Percentiles rank a stretch among this genome's conserved stretches.
Evolutionary conservation across 2,888 invertebrate genomes (phyloP).

Genomic region (Microctonus hyperodae): DNA sequence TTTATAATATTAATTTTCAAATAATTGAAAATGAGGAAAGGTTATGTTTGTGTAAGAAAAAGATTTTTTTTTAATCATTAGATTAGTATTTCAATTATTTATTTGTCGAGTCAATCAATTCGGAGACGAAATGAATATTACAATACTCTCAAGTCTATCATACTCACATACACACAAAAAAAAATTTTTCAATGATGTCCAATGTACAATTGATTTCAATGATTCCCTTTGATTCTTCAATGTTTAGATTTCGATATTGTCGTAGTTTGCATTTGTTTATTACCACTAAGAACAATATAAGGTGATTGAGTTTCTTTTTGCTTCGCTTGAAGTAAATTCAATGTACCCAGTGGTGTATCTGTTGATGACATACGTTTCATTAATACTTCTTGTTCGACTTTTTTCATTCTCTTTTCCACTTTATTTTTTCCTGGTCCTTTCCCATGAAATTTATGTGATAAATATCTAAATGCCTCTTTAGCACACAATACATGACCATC

Average conservation of each 20-base stretch:
- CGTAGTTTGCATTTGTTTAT: constrained; percentile 72
- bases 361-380: constrained; percentile 99
- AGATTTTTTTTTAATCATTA: too few species aligned
- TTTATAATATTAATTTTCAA: too few species aligned
- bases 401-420: constrained; percentile 94
- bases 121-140: too few species aligned
- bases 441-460: constrained; percentile 99
- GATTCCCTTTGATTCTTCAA: constrained; percentile 35
- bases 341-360: constrained; percentile 94
- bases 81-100: too few species aligned
- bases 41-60: too few species aligned
- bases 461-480: constrained; percentile 96
- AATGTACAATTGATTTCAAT: not conserved
- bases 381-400: constrained; percentile 91
- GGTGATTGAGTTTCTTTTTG: constrained; percentile 94
- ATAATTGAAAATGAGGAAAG: too few species aligned
- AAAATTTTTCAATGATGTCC: too few species aligned
- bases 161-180: too few species aligned
- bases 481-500: constrained; percentile 90
- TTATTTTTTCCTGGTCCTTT: constrained; percentile 99
- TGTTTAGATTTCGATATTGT: constrained; percentile 64
- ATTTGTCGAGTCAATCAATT: too few species aligned
- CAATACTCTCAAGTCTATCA: too few species aligned
- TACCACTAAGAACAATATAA: constrained; percentile 91
- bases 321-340: constrained; percentile 93